Evolutionary conservation across 1,140 invertebrate species (phyloP).

Genomic region (Nasonia longicornis): DNA sequence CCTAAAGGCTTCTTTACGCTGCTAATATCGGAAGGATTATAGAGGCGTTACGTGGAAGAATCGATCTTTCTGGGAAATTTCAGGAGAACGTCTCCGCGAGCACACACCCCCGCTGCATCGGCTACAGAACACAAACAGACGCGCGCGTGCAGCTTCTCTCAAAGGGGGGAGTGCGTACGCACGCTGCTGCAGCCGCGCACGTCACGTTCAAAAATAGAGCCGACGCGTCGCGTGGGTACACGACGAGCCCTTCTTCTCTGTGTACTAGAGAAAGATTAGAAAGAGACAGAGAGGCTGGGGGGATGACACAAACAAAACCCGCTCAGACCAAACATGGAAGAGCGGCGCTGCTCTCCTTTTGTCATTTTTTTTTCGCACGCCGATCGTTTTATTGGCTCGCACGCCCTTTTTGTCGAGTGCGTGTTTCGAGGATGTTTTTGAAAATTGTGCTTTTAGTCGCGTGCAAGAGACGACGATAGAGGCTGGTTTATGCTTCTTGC

Average conservation of each 20-base stretch:
- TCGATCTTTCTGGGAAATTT: no score
- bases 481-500: no score
- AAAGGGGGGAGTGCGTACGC: background rate
- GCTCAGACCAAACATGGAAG: slow-evolving; percentile 7
- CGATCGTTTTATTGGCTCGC: background rate
- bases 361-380: background rate
- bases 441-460: no score
- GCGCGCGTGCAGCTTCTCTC: background rate
- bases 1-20: background rate
- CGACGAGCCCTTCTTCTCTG: background rate
- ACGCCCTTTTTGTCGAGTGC: background rate
- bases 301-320: slow-evolving; percentile 7
- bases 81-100: background rate
- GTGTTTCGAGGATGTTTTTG: background rate
- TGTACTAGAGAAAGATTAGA: background rate
- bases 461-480: no score
- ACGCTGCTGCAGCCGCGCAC: background rate
- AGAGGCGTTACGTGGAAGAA: background rate
- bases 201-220: slow-evolving; percentile 64
- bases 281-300: background rate
- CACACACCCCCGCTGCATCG: background rate
- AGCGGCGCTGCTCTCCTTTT: background rate
- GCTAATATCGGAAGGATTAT: background rate
- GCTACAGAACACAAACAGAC: background rate
- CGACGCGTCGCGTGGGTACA: slow-evolving; percentile 60